Conservation (phyloP, 2,113 vertebrate genomes). For the Leucosticte australis region DNA sequence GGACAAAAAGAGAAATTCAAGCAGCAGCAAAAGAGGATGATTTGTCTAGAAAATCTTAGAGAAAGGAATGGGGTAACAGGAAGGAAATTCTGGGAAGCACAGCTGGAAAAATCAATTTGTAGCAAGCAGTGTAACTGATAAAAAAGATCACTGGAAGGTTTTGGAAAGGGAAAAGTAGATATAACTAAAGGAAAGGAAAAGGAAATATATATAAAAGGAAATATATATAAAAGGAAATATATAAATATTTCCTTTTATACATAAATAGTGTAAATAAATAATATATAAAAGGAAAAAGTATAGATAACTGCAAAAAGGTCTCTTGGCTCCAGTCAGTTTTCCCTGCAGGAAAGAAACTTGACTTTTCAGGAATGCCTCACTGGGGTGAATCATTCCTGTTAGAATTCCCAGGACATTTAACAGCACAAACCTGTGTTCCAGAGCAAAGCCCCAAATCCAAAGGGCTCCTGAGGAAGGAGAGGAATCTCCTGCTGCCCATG, state of each 20-base stretch:
- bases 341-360: background rate
- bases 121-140: background rate
- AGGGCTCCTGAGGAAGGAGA: background rate
- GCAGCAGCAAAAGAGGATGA: background rate
- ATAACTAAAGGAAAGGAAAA: background rate
- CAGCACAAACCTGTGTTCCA: background rate
- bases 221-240: no score
- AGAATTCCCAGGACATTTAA: background rate
- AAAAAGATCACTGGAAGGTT: background rate
- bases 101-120: background rate
- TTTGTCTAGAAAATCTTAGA: background rate
- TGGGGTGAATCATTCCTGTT: rapidly evolving
- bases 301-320: background rate
- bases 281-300: no score
- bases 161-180: background rate
- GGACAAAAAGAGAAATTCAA: background rate
- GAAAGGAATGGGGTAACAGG: background rate
- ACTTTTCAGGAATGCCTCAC: background rate
- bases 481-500: conserved; percentile 72
- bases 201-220: no score
- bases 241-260: no score
- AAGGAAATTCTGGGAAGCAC: background rate
- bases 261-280: no score
- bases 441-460: background rate
- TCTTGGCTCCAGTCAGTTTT: background rate